Base-by-base conservation (phyloP, 2,888 invertebrate species). In the Lordiphosa fenestrarum region DNA sequence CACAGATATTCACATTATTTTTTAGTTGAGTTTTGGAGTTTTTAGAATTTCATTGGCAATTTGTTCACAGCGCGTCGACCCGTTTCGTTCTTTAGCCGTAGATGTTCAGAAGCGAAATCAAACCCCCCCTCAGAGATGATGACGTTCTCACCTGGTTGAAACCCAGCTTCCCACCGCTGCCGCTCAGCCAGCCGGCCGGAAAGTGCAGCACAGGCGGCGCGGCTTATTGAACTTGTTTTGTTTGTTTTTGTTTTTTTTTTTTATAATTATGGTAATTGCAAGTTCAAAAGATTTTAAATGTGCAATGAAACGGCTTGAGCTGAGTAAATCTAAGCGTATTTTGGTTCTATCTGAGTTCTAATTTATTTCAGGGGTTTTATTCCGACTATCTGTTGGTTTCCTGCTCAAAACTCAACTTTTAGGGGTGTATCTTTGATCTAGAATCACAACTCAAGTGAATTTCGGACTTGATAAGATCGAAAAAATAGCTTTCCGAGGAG, bases 221-320 rank as follows among this genome's bases (percentile, higher is more conserved):
- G 33, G 23, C 44, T 44, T 33, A 44, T 44, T 44, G 44, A 44
- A 44, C 44, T 44, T 44, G 44, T 44, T 44, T 30, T 25, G 12
- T 42, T 60, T 55, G 58, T 39, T 60, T 68, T 1, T 25, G 0
- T 1, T 33, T 49, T 41, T 52, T 54, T 13, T 49, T 52, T 64
- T 53, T 69, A 30, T 53, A 70, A 70, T 69, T 61, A 69, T 66
- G 61, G 61, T 71, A 69, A 69, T 71, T 49, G 44, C 53, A 44
- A 40, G 44, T 42, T 41, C 40, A 55, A 67, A 47, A 47, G 36
- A 12, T 21, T 36, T 54, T 38, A 51, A 38, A 33, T 49, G 44
- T 63, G 68, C 68, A 46, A 36, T 52, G 38, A 63, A 53, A 38
- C 36, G 15, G 12, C 25, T 19, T 6, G 4, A 19, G 19, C 19